Evolutionary conservation across 2,113 vertebrate genomes (phyloP).

Genomic region (Limanda limanda): DNA sequence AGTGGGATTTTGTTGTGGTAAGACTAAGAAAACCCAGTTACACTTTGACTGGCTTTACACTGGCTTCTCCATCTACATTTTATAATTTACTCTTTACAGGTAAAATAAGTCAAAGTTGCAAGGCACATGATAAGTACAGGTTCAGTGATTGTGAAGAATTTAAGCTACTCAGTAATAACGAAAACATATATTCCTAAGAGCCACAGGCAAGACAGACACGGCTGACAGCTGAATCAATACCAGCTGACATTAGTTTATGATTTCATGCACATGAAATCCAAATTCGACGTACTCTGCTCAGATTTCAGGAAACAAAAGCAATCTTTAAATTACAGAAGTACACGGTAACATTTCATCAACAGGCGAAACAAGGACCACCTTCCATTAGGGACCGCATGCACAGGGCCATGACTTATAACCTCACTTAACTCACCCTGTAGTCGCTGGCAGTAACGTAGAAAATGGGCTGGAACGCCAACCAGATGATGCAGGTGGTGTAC

Average conservation of each 20-base stretch:
- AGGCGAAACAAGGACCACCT: not conserved
- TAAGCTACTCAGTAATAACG: slow-evolving; percentile 2
- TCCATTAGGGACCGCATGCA: not conserved
- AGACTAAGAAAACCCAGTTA: slow-evolving; percentile 15
- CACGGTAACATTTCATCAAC: not conserved
- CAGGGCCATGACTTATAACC: not conserved
- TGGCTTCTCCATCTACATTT: slow-evolving; percentile 19
- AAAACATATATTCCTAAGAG: slow-evolving; percentile 13
- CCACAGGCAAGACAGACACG: slow-evolving; percentile 14
- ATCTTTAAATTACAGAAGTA: not conserved
- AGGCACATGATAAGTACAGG: not conserved
- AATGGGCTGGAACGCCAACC: slow-evolving; percentile 98
- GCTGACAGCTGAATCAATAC: slow-evolving; percentile 27
- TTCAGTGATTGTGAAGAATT: slow-evolving; percentile 8
- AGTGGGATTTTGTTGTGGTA: not conserved
- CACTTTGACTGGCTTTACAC: not conserved
- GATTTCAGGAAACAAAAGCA: slow-evolving; percentile 4
- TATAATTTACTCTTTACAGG: slow-evolving; percentile 15
- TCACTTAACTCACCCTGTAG: slow-evolving; percentile 89
- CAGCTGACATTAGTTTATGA: slow-evolving; percentile 14
- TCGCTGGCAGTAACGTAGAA: slow-evolving; percentile 99
- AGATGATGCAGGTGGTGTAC: slow-evolving; percentile 99
- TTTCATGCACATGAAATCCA: slow-evolving; percentile 22
- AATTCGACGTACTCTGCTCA: slow-evolving; percentile 33
- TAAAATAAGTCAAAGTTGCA: not conserved